Percentiles rank a stretch among this genome's conserved stretches.
These are phyloP conservation scores for Dastarcus helophoroides DNA, from an alignment of 2,888 invertebrate genomes.

Conservation along the genomic window DNA sequence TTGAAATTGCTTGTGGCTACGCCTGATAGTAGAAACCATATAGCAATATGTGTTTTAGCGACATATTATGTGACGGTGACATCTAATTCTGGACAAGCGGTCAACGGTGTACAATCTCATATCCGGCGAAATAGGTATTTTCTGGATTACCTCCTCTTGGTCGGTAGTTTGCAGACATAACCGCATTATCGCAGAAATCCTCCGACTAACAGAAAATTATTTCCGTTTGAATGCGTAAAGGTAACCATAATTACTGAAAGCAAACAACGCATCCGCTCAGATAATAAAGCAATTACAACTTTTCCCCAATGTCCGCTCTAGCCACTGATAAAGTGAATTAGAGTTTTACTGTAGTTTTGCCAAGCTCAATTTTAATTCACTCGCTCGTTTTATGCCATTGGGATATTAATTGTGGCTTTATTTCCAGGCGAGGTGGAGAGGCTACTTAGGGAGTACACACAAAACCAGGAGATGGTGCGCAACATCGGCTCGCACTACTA, in stretches of 20 bases:
- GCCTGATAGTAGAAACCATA: too few relatives aligned
- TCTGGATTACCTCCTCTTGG: constrained; percentile 5
- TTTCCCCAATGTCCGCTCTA: too few relatives aligned
- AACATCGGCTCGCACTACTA: constrained; percentile 87
- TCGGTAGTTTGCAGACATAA: constrained; percentile 1
- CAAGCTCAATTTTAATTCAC: too few relatives aligned
- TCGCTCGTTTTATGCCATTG: too few relatives aligned
- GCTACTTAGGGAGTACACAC: constrained; percentile 78
- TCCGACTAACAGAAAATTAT: not conserved
- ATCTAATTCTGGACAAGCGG: not conserved
- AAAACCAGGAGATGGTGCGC: constrained; percentile 84
- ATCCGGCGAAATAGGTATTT: constrained; percentile 3
- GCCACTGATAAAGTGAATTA: too few relatives aligned
- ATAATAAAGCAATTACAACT: too few relatives aligned
- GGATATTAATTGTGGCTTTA: too few relatives aligned
- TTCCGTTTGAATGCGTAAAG: not conserved
- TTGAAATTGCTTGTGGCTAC: too few relatives aligned
- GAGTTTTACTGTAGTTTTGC: too few relatives aligned
- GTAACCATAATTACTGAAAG: not conserved
- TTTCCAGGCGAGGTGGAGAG: constrained; percentile 80
- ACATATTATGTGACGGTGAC: too few relatives aligned
- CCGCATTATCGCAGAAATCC: not conserved
- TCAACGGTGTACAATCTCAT: constrained; percentile 3
- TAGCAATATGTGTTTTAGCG: too few relatives aligned
- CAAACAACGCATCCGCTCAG: too few relatives aligned